A percentile compares a stretch with the other conserved stretches of the same genome.
These are phyloP conservation scores for Scomberomorus guttatus DNA, from an alignment of 2,797 vertebrate genomes.

Conservation along the genomic window DNA sequence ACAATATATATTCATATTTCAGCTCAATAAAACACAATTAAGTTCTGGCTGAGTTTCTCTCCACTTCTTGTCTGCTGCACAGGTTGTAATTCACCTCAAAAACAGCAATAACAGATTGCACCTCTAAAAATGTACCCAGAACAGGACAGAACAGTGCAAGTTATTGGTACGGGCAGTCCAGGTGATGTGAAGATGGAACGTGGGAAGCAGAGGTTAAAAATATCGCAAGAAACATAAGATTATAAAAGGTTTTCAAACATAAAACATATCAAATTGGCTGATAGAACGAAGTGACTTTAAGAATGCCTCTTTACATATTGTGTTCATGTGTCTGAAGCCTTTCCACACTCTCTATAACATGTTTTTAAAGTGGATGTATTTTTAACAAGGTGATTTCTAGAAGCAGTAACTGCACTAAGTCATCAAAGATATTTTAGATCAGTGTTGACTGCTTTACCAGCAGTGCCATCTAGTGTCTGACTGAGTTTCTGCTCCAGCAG, in stretches of 20 bases:
- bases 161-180: not conserved
- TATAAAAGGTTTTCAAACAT: not conserved
- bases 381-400: not conserved
- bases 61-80: not conserved
- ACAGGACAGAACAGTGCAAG: not conserved
- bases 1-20: not conserved
- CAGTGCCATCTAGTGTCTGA: conserved; percentile 71
- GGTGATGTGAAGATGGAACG: not conserved
- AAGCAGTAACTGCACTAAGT: not conserved
- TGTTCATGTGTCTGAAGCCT: not conserved
- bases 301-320: not conserved
- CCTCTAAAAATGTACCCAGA: not conserved
- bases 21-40: not conserved
- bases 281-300: not conserved
- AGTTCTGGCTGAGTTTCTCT: not conserved
- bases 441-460: conserved; percentile 46
- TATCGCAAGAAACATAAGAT: not conserved
- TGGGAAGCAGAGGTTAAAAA: not conserved
- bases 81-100: not conserved
- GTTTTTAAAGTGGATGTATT: not conserved
- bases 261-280: not conserved
- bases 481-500: not conserved
- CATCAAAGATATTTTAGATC: not conserved
- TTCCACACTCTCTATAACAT: not conserved
- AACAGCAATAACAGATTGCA: not conserved